These are phyloP conservation scores for Harmothoe impar DNA, from an alignment of 2,888 invertebrate genomes.

Conservation along the genomic window DNA sequence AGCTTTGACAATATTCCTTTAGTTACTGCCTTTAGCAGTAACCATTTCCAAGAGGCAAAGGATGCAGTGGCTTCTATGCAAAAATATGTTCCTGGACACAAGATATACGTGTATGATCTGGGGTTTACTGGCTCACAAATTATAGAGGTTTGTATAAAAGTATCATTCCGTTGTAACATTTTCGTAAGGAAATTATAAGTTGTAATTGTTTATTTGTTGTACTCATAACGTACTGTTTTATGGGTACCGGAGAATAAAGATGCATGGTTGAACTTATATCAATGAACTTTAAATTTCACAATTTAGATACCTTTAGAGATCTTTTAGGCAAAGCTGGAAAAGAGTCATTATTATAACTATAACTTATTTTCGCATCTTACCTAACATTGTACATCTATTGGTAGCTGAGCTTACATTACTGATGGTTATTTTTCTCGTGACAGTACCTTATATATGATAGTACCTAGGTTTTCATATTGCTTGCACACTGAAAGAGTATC, in stretches of 20 bases:
- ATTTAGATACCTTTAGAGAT: not conserved
- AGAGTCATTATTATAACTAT: too few relatives aligned
- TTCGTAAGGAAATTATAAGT: not conserved
- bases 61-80: slow-evolving; percentile 3
- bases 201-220: not conserved
- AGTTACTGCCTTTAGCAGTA: not conserved
- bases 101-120: not conserved
- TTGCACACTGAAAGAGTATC: too few relatives aligned
- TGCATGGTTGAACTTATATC: not conserved
- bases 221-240: not conserved
- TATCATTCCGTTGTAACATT: too few relatives aligned
- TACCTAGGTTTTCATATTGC: too few relatives aligned
- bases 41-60: not conserved
- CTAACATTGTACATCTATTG: too few relatives aligned
- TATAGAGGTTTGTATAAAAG: not conserved
- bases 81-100: not conserved
- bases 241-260: not conserved
- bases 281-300: not conserved
- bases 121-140: not conserved
- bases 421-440: too few relatives aligned
- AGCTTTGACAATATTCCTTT: not conserved
- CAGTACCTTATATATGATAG: too few relatives aligned
- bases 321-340: too few relatives aligned
- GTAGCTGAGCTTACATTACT: too few relatives aligned
- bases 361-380: too few relatives aligned